phyloP scores from a whole-genome alignment of 2,797 vertebrate species.

The Sebastes miniatus region DNA sequence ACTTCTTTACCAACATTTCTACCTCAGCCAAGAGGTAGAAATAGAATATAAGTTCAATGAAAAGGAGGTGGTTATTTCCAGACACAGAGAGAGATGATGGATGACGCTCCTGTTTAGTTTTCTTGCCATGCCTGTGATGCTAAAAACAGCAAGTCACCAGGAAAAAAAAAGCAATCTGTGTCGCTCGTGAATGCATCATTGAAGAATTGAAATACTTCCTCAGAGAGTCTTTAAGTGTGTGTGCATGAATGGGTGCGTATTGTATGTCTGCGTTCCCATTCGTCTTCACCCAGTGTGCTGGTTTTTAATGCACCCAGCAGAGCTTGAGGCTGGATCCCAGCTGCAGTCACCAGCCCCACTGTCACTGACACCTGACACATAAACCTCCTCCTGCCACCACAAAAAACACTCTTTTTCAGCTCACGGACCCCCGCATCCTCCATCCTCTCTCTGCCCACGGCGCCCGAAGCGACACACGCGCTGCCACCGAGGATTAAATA shows the following conservation, averaged over 20 bases:
- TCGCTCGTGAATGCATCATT: background rate
- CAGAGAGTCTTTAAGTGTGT: background rate
- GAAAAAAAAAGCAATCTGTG: background rate
- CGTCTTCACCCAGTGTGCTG: slow-evolving; percentile 2
- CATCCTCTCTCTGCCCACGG: slow-evolving; percentile 1
- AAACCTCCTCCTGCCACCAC: slow-evolving; percentile 42
- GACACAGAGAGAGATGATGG: background rate
- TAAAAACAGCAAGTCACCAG: background rate
- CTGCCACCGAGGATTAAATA: slow-evolving; percentile 56
- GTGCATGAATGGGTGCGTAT: background rate
- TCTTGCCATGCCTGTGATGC: background rate
- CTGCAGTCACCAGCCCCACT: slow-evolving; percentile 29
- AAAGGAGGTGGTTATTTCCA: background rate
- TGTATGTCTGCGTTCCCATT: background rate
- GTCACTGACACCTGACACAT: slow-evolving; percentile 15
- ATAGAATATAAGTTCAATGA: background rate
- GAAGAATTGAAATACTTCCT: slow-evolving; percentile 12
- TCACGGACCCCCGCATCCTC: background rate
- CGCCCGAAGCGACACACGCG: slow-evolving; percentile 15
- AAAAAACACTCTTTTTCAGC: slow-evolving; percentile 20
- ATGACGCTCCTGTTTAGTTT: background rate
- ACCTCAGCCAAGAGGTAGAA: background rate
- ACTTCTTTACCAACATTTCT: background rate
- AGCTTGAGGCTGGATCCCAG: slow-evolving; percentile 44
- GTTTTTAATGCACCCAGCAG: background rate